Conservation (phyloP, 2,797 vertebrate genomes). For the Gambelia wislizenii region DNA sequence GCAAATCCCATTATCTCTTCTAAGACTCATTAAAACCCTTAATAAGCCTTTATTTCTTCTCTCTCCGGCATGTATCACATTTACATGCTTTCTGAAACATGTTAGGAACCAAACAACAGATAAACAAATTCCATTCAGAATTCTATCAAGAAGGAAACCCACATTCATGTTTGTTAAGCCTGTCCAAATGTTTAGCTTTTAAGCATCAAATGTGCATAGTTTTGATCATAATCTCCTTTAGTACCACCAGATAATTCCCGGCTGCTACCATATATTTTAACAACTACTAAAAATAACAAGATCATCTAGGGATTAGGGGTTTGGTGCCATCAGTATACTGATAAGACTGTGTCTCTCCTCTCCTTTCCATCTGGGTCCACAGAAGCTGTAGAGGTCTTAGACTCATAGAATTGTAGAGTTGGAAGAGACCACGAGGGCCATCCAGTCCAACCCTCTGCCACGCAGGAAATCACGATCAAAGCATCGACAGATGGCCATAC, state of each 20-base stretch:
- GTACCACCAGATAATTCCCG: neutral
- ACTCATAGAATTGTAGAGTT: too few relatives aligned
- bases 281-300: conserved; percentile 24
- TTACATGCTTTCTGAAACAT: neutral
- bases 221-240: neutral
- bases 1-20: conserved; percentile 37
- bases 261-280: neutral
- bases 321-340: neutral
- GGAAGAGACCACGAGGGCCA: too few relatives aligned
- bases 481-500: too few relatives aligned
- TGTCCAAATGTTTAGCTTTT: neutral
- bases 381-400: neutral
- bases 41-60: conserved; percentile 7
- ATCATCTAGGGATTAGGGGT: conserved; percentile 16
- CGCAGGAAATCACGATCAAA: too few relatives aligned
- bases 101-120: neutral
- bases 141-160: neutral
- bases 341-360: neutral
- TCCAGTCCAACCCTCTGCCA: too few relatives aligned
- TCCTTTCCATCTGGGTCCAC: conserved; percentile 5
- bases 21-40: conserved; percentile 27
- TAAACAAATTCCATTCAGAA: neutral
- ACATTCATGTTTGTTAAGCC: neutral
- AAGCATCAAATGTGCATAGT: neutral
- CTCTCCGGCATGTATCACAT: neutral